phyloP scores from a whole-genome alignment of 1,140 invertebrate species.

The Zeugodacus cucurbitae region DNA sequence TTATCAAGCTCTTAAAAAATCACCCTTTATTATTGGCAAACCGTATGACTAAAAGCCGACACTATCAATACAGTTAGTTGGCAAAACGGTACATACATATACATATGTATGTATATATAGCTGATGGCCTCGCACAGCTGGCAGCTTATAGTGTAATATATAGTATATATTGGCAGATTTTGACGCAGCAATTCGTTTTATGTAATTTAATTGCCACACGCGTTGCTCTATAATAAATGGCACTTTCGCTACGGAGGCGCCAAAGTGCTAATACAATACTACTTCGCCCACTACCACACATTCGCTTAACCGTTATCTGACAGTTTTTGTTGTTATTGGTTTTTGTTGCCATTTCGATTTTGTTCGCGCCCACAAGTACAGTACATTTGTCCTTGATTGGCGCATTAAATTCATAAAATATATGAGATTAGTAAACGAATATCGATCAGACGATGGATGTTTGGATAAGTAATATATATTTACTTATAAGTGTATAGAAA shows the following conservation, averaged over 20 bases:
- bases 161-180: background rate
- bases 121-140: background rate
- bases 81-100: background rate
- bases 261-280: slow-evolving; percentile 4
- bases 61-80: background rate
- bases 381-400: background rate
- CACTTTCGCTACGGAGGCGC: background rate
- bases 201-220: slow-evolving; percentile 33
- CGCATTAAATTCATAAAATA: background rate
- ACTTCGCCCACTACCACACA: too few species aligned
- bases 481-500: too few species aligned
- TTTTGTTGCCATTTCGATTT: background rate
- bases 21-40: slow-evolving; percentile 9
- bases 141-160: background rate
- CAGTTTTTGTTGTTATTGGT: background rate
- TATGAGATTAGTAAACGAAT: background rate
- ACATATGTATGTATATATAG: background rate
- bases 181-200: slow-evolving; percentile 5
- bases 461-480: background rate
- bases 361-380: background rate
- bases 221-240: slow-evolving; percentile 24
- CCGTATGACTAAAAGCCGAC: background rate
- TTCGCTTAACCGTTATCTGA: background rate
- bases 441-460: background rate
- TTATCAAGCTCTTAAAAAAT: too few species aligned